Evolutionary conservation across 2,888 invertebrate genomes (phyloP).

Genomic region (Zootermopsis nevadensis): DNA sequence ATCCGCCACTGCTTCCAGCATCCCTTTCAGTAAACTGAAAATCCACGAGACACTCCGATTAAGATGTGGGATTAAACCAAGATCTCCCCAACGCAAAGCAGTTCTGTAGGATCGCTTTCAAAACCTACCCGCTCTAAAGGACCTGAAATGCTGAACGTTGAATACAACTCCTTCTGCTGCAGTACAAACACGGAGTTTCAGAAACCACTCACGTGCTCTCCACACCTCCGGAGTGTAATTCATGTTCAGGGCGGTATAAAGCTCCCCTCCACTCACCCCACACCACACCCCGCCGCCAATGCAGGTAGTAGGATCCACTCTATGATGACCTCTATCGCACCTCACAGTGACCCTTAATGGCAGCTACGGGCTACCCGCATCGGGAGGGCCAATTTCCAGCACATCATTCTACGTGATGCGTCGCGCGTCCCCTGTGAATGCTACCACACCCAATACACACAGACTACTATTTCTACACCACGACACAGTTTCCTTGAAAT

Average conservation of each 20-base stretch:
- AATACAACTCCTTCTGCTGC: not conserved
- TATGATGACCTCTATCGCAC: constrained; percentile 19
- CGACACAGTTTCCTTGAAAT: too few species aligned
- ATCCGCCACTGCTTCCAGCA: too few species aligned
- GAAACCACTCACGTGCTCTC: not conserved
- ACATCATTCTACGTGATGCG: not conserved
- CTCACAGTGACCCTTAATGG: constrained; percentile 26
- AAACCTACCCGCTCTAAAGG: not conserved
- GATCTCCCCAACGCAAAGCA: not conserved
- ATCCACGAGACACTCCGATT: too few species aligned
- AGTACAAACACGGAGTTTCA: not conserved
- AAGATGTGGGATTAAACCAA: not conserved
- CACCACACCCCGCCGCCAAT: too few species aligned
- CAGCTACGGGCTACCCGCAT: not conserved
- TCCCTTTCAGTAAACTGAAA: too few species aligned
- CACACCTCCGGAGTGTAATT: constrained; percentile 20
- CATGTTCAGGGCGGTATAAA: not conserved
- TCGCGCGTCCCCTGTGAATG: too few species aligned
- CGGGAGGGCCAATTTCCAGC: not conserved
- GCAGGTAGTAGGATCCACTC: not conserved
- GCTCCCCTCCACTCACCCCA: too few species aligned
- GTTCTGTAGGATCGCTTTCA: not conserved
- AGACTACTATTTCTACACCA: too few species aligned
- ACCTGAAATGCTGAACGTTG: not conserved
- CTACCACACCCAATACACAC: too few species aligned